Conservation (phyloP, 2,113 vertebrate genomes). For the Pterocles gutturalis region DNA sequence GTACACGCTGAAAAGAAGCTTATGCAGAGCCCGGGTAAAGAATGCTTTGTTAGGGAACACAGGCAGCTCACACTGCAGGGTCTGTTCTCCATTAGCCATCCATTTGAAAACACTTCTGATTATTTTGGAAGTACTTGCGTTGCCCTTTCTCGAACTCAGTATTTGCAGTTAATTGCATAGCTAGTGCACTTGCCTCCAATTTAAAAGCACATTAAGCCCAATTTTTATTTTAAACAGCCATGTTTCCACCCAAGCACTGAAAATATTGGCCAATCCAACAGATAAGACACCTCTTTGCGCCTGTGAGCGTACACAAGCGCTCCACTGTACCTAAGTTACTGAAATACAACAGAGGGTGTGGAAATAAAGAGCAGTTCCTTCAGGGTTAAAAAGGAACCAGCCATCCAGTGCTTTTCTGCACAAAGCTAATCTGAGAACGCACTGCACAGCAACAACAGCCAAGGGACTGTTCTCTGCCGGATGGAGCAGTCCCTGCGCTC, state of each 20-base stretch:
- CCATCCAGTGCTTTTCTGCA: not conserved
- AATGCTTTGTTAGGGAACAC: constrained; percentile 69
- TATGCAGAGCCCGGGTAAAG: constrained; percentile 65
- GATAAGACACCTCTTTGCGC: not conserved
- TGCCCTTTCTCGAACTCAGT: constrained; percentile 56
- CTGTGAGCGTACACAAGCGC: rapidly evolving
- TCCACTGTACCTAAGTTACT: not conserved
- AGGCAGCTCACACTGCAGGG: constrained; percentile 58
- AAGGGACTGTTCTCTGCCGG: not conserved
- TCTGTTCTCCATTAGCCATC: constrained; percentile 67
- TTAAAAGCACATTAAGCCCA: constrained; percentile 48
- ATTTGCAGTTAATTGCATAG: constrained; percentile 57
- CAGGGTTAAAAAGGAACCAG: not conserved
- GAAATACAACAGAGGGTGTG: not conserved
- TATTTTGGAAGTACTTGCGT: constrained; percentile 60
- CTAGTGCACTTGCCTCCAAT: constrained; percentile 57
- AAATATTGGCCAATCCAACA: not conserved
- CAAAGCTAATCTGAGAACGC: not conserved
- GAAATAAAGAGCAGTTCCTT: not conserved
- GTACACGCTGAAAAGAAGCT: constrained; percentile 60
- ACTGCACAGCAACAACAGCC: not conserved
- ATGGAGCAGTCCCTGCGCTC: not conserved
- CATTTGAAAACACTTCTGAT: constrained; percentile 59
- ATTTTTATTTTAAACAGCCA: constrained; percentile 61
- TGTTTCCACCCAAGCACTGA: constrained; percentile 19